Base-by-base conservation (phyloP, 1,140 invertebrate genomes). In the Anagrus nilaparvatae region DNA sequence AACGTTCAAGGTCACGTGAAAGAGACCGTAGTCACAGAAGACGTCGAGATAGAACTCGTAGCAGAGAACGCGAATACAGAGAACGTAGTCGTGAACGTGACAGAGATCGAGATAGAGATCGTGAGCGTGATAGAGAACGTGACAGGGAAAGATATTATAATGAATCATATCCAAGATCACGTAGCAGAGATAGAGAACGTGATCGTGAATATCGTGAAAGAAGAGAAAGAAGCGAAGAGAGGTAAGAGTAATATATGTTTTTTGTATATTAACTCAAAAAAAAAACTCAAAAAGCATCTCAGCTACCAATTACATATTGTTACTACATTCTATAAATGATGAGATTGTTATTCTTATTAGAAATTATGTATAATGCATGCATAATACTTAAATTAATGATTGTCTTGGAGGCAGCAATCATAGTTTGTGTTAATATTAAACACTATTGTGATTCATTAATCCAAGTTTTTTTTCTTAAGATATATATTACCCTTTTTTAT, bases 1-100 rank as follows among this genome's bases (percentile, higher is more conserved):
- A 77, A 49, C 75, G 87, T 16, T 91, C 87, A 0, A 67, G 79
- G 49, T 82, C 80, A 3, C 75, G 89, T 35, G 85, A 91, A 33
- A 69, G 88, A 42, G 89, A 79, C 54, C 77, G 71, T 59, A 76
- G 61, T 53, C 76, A 75, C 49, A 66, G 80, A 43, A 73, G 77
- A 16, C 70, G 82, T 7, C 72, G 86, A 1, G 85, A 88, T n/a
- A 68, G 87, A 37, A 87, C 84, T 16, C 74, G 84, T 19, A 84
- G 83, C 41, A 71, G 86, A 3, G 87, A 89, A 56, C 63, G 87
- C 7, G 84, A 86, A 20, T 76, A 77, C 38, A 63, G 79, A 25
- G 78, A 80, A 41, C 70, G 86, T 40, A 84, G 80, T 52, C 73
- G 87, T 28, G 81, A 84, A 17, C 62, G 79, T n/a, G 77, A 79